phyloP scores from a whole-genome alignment of 2,113 vertebrate genomes.

The Forbesichthys agassizii region DNA sequence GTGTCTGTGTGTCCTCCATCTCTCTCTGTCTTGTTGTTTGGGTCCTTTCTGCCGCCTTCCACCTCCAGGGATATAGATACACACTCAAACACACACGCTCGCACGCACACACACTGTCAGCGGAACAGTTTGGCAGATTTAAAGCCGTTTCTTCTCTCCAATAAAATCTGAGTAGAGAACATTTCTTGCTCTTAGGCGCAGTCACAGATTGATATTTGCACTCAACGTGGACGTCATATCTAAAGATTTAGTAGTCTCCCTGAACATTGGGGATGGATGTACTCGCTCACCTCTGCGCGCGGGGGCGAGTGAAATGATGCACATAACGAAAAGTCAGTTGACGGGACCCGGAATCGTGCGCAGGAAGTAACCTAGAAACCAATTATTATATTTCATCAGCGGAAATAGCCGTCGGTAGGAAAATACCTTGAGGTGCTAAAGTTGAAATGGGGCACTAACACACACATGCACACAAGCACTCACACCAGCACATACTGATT shows the following conservation, averaged over 20 bases:
- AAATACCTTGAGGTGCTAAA: conserved; percentile 15
- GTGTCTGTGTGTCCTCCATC: too few species aligned
- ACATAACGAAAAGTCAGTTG: conserved; percentile 26
- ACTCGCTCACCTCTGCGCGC: background rate
- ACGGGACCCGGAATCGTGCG: conserved; percentile 25
- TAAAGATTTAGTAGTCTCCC: conserved; percentile 42
- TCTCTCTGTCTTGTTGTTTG: background rate
- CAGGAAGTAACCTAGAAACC: background rate
- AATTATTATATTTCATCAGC: conserved; percentile 15
- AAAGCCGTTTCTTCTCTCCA: conserved; percentile 50
- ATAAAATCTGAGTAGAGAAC: conserved; percentile 38
- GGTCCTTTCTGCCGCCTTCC: background rate
- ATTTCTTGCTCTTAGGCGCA: conserved; percentile 53
- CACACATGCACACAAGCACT: too few species aligned
- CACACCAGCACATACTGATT: too few species aligned
- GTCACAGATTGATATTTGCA: conserved; percentile 42
- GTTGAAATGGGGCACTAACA: background rate
- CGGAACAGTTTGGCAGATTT: conserved; percentile 60
- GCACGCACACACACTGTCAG: background rate
- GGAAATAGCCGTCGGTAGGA: too few species aligned
- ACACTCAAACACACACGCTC: background rate
- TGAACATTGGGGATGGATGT: background rate
- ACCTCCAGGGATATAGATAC: background rate
- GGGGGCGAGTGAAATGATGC: conserved; percentile 24
- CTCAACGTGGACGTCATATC: conserved; percentile 39